A percentile compares a stretch with the other conserved stretches of the same genome.
These are phyloP conservation scores for Rhingia rostrata DNA, from an alignment of 2,888 invertebrate species.

Conservation along the genomic window DNA sequence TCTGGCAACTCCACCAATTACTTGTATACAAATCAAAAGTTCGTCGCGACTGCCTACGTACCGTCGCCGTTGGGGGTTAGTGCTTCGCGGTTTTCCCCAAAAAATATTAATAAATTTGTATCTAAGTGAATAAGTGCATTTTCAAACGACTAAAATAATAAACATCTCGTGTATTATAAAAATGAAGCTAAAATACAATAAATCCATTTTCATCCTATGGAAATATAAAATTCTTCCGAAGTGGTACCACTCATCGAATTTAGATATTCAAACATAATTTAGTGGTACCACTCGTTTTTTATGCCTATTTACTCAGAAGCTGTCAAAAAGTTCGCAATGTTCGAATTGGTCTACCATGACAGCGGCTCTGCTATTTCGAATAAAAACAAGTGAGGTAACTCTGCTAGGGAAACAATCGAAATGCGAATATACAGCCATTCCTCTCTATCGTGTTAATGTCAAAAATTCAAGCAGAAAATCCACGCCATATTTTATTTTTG, in stretches of 20 bases:
- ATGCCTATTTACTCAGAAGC: conserved; percentile 51
- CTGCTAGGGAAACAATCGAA: conserved; percentile 9
- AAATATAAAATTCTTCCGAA: conserved; percentile 69
- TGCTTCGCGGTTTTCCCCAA: conserved; percentile 59
- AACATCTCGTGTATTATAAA: conserved; percentile 21
- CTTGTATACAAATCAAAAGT: conserved; percentile 68
- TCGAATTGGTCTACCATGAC: conserved; percentile 38
- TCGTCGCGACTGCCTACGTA: conserved; percentile 46
- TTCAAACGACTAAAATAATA: conserved; percentile 21
- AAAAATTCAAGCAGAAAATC: conserved; percentile 68
- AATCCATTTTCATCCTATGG: conserved; percentile 47
- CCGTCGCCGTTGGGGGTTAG: conserved; percentile 35
- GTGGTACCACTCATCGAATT: conserved; percentile 65
- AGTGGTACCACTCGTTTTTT: conserved; percentile 79
- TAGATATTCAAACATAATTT: conserved; percentile 75
- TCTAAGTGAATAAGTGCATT: conserved; percentile 48
- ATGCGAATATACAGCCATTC: conserved; percentile 33
- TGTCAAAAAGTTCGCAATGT: conserved; percentile 52
- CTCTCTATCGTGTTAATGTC: conserved; percentile 51
- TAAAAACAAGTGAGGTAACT: conserved; percentile 32
- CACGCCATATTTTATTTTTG: conserved; percentile 82
- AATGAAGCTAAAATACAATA: conserved; percentile 53
- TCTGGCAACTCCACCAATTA: conserved; percentile 60
- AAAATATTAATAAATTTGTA: conserved; percentile 23
- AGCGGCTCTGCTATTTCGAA: conserved; percentile 35